Conservation (phyloP, 2,113 vertebrate species). For the Rhea americana region DNA sequence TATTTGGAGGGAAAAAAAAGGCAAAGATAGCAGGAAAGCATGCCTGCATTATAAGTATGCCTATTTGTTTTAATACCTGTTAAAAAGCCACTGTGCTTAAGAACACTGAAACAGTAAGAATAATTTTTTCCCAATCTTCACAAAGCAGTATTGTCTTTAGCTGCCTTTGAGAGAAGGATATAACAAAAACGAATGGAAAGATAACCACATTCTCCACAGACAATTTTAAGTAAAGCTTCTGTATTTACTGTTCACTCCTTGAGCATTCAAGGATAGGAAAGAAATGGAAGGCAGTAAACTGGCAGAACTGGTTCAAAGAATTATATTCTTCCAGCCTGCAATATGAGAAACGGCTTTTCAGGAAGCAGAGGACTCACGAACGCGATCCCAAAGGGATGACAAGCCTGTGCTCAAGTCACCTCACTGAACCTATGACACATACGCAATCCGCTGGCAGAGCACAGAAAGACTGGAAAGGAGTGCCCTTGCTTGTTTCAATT, state of each 20-base stretch:
- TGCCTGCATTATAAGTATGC: rapidly evolving
- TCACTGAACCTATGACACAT: not conserved
- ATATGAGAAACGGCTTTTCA: not conserved
- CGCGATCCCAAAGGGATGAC: not conserved
- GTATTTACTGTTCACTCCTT: rapidly evolving
- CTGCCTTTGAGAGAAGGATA: not conserved
- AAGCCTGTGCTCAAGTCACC: not conserved
- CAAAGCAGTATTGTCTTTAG: rapidly evolving
- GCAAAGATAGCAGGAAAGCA: not conserved
- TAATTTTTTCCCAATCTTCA: rapidly evolving
- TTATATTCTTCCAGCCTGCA: not conserved
- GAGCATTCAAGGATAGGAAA: too few species aligned
- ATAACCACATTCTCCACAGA: rapidly evolving
- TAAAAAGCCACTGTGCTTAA: not conserved
- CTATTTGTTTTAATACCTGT: not conserved
- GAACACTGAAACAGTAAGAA: not conserved
- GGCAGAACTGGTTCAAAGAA: not conserved
- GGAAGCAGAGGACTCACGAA: not conserved
- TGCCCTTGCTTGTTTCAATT: rapidly evolving
- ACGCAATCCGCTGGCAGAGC: rapidly evolving
- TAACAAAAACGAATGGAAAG: rapidly evolving
- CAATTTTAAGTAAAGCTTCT: rapidly evolving
- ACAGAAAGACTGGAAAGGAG: rapidly evolving
- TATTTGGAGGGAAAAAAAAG: not conserved
- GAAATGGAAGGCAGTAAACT: not conserved